A percentile compares a stretch with the other conserved stretches of the same genome.
Evolutionary conservation across 2,113 vertebrate species (phyloP).

Genomic region (Pelobates fuscus): DNA sequence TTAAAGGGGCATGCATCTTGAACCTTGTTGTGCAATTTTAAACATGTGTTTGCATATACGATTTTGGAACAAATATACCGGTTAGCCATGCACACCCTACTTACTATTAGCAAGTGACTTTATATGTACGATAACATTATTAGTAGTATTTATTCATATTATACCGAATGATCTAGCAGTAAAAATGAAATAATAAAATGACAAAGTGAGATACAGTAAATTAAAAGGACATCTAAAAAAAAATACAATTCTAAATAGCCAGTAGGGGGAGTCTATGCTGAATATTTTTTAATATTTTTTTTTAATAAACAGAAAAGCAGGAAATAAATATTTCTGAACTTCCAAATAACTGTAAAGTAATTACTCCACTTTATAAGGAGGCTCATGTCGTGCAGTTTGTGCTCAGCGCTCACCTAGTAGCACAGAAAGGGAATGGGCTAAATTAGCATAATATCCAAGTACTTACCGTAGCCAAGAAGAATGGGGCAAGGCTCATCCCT

Average conservation of each 20-base stretch:
- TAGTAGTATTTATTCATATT: too few relatives aligned
- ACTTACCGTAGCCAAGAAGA: constrained; percentile 12
- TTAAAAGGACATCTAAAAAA: too few relatives aligned
- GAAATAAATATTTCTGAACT: constrained; percentile 11
- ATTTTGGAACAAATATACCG: too few relatives aligned
- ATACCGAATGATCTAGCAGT: too few relatives aligned
- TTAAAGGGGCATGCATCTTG: too few relatives aligned
- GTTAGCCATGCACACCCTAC: too few relatives aligned
- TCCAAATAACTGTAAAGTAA: constrained; percentile 10
- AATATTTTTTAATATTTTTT: background rate
- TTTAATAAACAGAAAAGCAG: background rate
- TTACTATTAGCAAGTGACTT: too few relatives aligned
- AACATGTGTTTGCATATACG: too few relatives aligned
- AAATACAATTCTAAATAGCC: background rate
- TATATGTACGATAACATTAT: too few relatives aligned
- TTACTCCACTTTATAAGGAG: background rate
- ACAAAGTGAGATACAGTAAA: too few relatives aligned
- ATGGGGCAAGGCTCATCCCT: background rate
- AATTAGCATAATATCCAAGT: background rate
- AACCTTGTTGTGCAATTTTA: too few relatives aligned
- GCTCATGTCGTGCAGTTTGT: background rate
- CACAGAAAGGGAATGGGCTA: background rate
- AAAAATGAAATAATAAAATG: too few relatives aligned
- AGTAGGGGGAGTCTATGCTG: constrained; percentile 2
- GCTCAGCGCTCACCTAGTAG: background rate